phyloP scores from a whole-genome alignment of 2,888 invertebrate species.

The Crioceris asparagi region DNA sequence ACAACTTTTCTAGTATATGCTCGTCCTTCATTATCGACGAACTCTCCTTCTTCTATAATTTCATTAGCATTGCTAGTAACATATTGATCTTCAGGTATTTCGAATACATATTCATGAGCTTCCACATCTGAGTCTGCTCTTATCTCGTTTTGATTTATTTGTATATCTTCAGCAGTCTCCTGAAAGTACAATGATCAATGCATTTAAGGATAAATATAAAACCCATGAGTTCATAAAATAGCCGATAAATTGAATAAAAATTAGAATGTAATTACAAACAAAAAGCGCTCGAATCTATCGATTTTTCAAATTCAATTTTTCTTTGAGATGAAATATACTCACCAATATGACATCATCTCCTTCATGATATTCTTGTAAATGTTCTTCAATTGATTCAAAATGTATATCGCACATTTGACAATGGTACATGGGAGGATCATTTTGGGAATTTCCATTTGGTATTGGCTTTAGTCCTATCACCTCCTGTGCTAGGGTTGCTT shows the following conservation, averaged over 20 bases:
- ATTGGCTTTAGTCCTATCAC: neutral
- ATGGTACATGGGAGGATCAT: slow-evolving; percentile 38
- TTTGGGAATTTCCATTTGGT: neutral
- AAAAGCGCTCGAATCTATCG: no score
- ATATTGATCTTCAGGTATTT: slow-evolving; percentile 2
- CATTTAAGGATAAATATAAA: no score
- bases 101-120: neutral
- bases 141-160: neutral
- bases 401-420: slow-evolving; percentile 56
- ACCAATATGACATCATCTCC: slow-evolving; percentile 56
- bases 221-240: no score
- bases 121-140: no score
- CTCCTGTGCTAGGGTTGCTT: slow-evolving; percentile 1
- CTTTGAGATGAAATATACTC: slow-evolving; percentile 7
- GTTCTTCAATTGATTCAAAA: slow-evolving; percentile 53
- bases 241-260: no score
- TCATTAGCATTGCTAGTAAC: slow-evolving; percentile 3
- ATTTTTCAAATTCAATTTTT: no score
- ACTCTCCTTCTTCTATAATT: slow-evolving; percentile 40
- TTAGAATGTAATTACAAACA: no score
- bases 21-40: slow-evolving; percentile 41
- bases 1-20: slow-evolving; percentile 45
- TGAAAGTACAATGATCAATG: no score
- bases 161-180: neutral
- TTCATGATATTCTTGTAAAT: slow-evolving; percentile 53